Evolutionary conservation across 2,113 vertebrate genomes (phyloP).

Genomic region (Stigmatopora argus): DNA sequence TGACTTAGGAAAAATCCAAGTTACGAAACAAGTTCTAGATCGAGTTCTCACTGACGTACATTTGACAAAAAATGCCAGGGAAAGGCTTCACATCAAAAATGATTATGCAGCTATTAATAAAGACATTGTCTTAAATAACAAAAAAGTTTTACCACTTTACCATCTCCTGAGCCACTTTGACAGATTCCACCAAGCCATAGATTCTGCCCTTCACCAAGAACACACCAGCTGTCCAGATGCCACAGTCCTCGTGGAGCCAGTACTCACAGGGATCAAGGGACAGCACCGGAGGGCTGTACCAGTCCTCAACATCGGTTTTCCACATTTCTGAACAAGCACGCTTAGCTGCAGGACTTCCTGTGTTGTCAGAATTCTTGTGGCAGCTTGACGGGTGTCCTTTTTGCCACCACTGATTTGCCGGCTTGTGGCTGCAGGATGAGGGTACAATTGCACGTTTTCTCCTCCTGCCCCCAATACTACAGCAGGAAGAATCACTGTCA

Average conservation of each 20-base stretch:
- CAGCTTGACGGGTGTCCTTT: slow-evolving; percentile 27
- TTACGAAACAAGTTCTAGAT: too few relatives aligned
- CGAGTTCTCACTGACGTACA: too few relatives aligned
- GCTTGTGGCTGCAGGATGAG: slow-evolving; percentile 11
- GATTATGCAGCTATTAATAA: neutral
- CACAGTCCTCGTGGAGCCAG: slow-evolving; percentile 78
- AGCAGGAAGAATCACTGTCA: slow-evolving; percentile 59
- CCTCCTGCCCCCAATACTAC: slow-evolving; percentile 23
- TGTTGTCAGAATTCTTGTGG: slow-evolving; percentile 21
- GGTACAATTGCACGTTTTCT: slow-evolving; percentile 21
- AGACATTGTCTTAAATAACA: neutral
- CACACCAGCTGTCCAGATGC: slow-evolving; percentile 71
- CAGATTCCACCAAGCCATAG: slow-evolving; percentile 72
- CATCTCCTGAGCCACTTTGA: slow-evolving; percentile 65
- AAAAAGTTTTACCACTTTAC: slow-evolving; percentile 49
- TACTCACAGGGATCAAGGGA: slow-evolving; percentile 67
- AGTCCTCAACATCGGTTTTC: slow-evolving; percentile 48
- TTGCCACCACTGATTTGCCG: slow-evolving; percentile 28
- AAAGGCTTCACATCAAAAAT: neutral
- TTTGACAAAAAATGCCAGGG: neutral
- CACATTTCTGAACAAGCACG: slow-evolving; percentile 33
- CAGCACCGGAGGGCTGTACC: slow-evolving; percentile 70
- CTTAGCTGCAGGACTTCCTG: slow-evolving; percentile 54
- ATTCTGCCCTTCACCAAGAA: slow-evolving; percentile 74
- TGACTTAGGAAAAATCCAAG: too few relatives aligned